Conservation (phyloP, 2,113 vertebrate genomes). For the Bufo gargarizans region DNA sequence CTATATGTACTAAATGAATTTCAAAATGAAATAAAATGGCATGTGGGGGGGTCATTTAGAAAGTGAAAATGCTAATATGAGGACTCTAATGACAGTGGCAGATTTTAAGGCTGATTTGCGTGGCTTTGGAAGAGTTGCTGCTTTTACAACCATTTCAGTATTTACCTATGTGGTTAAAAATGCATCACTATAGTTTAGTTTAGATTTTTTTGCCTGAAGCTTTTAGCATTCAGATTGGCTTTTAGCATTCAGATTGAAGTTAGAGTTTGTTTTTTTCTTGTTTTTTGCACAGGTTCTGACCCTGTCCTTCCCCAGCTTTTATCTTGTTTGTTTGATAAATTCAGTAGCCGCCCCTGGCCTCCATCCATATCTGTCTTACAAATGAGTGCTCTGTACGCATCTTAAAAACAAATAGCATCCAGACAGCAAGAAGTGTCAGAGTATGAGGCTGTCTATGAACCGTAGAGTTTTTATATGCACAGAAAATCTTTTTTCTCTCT, state of each 20-base stretch:
- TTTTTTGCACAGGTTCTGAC: slow-evolving; percentile 18
- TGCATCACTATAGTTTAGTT: background rate
- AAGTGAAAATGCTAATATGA: background rate
- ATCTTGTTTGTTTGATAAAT: slow-evolving; percentile 56
- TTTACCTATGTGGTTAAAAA: background rate
- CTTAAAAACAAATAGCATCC: slow-evolving; percentile 43
- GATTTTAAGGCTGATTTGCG: background rate
- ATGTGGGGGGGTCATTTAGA: background rate
- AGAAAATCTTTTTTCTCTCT: background rate
- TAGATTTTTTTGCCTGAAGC: background rate
- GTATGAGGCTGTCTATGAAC: slow-evolving; percentile 16
- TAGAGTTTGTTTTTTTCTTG: background rate
- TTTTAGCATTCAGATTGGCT: slow-evolving; percentile 5
- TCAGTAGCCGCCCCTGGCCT: slow-evolving; percentile 41
- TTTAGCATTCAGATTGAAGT: background rate
- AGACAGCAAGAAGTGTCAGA: background rate
- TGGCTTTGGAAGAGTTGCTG: background rate
- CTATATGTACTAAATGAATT: too few species aligned
- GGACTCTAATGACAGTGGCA: background rate
- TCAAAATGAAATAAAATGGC: too few species aligned
- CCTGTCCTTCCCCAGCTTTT: slow-evolving; percentile 37
- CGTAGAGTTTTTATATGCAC: slow-evolving; percentile 9
- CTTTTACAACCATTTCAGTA: background rate
- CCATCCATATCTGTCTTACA: slow-evolving; percentile 48
- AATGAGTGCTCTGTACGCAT: slow-evolving; percentile 36